Percentiles rank a stretch among this genome's conserved stretches.
Evolutionary conservation across 2,797 vertebrate species (phyloP).

Genomic region (Ispidina lecontei): DNA sequence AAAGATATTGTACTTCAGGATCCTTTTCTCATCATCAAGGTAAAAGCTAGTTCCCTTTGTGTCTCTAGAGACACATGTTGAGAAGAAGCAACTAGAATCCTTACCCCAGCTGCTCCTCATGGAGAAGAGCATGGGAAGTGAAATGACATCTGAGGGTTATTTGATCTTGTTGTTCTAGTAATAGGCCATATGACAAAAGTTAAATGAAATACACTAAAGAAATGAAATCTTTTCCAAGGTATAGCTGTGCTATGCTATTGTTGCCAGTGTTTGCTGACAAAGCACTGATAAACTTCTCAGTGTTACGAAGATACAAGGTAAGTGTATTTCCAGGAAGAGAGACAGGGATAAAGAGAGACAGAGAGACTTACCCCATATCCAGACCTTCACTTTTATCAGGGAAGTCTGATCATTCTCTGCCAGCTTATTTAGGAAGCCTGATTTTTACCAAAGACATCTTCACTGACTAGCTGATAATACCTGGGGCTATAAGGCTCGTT

Average conservation of each 20-base stretch:
- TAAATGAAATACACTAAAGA: neutral
- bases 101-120: neutral
- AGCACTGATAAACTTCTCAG: too few relatives aligned
- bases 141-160: too few relatives aligned
- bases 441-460: neutral
- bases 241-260: too few relatives aligned
- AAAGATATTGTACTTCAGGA: constrained; percentile 78
- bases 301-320: too few relatives aligned
- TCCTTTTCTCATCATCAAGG: constrained; percentile 73
- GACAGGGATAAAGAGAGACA: too few relatives aligned
- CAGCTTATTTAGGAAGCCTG: neutral
- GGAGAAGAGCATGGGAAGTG: neutral
- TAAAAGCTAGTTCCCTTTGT: constrained; percentile 13
- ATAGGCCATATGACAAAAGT: too few relatives aligned
- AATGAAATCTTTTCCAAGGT: neutral
- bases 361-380: neutral
- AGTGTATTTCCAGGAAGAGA: too few relatives aligned
- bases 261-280: too few relatives aligned
- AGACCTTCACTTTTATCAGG: too few relatives aligned
- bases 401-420: too few relatives aligned
- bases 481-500: neutral
- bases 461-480: neutral
- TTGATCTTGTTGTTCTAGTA: too few relatives aligned
- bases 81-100: neutral
- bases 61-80: neutral